Evolutionary conservation across 1,140 invertebrate genomes (phyloP).

Genomic region (Drosophila punjabiensis): DNA sequence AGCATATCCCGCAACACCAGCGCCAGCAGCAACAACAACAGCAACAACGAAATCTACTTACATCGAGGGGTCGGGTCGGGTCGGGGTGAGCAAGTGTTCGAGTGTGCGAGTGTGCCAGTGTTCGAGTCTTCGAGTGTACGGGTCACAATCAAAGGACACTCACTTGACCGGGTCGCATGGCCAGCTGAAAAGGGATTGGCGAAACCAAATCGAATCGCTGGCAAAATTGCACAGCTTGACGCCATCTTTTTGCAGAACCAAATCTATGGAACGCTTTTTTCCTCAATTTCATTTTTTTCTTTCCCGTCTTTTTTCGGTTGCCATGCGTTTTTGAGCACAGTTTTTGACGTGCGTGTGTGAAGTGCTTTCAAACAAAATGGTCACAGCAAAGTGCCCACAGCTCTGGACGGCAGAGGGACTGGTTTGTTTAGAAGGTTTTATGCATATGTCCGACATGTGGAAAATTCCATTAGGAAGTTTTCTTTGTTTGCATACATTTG

Average conservation of each 20-base stretch:
- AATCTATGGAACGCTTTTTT: slow-evolving; percentile 17
- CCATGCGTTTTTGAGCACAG: slow-evolving; percentile 34
- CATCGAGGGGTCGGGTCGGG: not conserved
- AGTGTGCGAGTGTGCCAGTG: not conserved
- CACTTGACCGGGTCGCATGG: slow-evolving; percentile 25
- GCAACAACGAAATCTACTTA: slow-evolving; percentile 49
- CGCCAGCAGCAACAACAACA: slow-evolving; percentile 23
- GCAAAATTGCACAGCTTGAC: slow-evolving; percentile 58
- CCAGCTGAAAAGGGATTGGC: slow-evolving; percentile 32
- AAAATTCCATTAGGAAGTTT: slow-evolving; percentile 83
- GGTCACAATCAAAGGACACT: slow-evolving; percentile 40
- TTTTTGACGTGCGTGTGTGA: slow-evolving; percentile 72
- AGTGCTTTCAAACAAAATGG: slow-evolving; percentile 70
- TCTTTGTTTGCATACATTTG: slow-evolving; percentile 83
- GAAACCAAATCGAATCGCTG: slow-evolving; percentile 54
- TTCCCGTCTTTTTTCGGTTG: not conserved
- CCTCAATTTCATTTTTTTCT: slow-evolving; percentile 12
- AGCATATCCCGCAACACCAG: slow-evolving; percentile 62
- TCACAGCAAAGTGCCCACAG: slow-evolving; percentile 60
- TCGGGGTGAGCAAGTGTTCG: too few relatives aligned
- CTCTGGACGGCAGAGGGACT: slow-evolving; percentile 11
- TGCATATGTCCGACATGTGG: slow-evolving; percentile 81
- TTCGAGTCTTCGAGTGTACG: not conserved
- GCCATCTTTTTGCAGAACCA: slow-evolving; percentile 44
- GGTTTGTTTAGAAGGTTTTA: slow-evolving; percentile 79